These are phyloP conservation scores for Tragelaphus scriptus DNA, from an alignment of 2,113 vertebrate species.

Conservation along the genomic window DNA sequence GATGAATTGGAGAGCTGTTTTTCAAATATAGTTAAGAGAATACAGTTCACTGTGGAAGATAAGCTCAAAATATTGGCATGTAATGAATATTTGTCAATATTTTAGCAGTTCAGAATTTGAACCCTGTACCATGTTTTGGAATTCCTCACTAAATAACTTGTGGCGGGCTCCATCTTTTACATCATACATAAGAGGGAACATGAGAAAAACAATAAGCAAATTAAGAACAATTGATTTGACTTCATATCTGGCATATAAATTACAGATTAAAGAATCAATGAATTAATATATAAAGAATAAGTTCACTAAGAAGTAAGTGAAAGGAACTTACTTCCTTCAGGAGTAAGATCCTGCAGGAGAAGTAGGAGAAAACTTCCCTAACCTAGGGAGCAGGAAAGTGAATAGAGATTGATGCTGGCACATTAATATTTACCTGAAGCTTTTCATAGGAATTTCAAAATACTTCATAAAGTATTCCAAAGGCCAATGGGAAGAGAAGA, in stretches of 20 bases:
- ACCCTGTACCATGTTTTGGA: background rate
- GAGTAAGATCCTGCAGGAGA: background rate
- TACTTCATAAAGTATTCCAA: background rate
- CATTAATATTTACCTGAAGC: background rate
- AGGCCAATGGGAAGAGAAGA: background rate
- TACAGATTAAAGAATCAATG: background rate
- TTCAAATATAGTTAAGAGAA: background rate
- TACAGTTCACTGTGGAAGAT: background rate
- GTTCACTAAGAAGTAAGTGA: background rate
- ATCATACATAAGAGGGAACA: background rate
- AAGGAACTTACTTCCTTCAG: background rate
- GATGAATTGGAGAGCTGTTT: background rate
- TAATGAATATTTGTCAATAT: background rate
- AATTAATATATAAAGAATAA: background rate
- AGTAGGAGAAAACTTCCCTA: background rate
- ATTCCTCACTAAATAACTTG: background rate
- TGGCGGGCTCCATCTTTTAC: background rate
- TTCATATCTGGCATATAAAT: background rate
- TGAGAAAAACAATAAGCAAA: background rate
- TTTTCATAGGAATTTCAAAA: background rate
- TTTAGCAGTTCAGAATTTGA: background rate
- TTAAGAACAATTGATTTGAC: background rate
- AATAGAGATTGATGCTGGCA: background rate
- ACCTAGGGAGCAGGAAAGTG: background rate
- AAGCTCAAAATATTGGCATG: background rate